Conservation (phyloP, 2,888 invertebrate species). For the Drosophila tanythrix region DNA sequence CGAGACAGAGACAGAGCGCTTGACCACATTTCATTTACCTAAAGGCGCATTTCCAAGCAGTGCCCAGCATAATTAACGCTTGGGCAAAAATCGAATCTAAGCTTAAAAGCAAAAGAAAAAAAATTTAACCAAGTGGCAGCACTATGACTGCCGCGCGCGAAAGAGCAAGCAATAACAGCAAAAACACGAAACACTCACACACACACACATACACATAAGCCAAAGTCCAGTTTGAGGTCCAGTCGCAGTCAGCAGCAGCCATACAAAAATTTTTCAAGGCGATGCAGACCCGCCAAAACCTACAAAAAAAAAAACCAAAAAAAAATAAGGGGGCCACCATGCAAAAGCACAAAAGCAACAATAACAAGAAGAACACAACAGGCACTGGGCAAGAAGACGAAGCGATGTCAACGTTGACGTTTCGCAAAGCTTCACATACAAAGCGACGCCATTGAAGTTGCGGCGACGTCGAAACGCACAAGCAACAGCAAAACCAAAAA, state of each 20-base stretch:
- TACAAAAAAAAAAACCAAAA: constrained; percentile 20
- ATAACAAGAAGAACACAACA: constrained; percentile 37
- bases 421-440: constrained; percentile 51
- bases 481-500: constrained; percentile 43
- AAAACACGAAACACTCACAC: constrained; percentile 13
- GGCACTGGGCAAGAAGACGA: constrained; percentile 66
- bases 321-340: constrained; percentile 51
- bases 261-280: constrained; percentile 77
- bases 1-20: constrained; percentile 25
- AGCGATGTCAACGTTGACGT: constrained; percentile 73
- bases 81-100: constrained; percentile 76
- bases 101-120: constrained; percentile 49
- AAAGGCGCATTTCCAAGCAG: constrained; percentile 56
- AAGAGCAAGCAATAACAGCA: constrained; percentile 44
- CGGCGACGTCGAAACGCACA: constrained; percentile 59
- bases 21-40: constrained; percentile 61
- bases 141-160: constrained; percentile 40
- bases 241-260: constrained; percentile 64
- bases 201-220: constrained; percentile 23
- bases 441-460: constrained; percentile 74
- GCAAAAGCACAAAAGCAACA: constrained; percentile 50
- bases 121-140: constrained; percentile 64
- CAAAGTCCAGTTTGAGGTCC: constrained; percentile 66
- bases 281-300: constrained; percentile 76
- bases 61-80: constrained; percentile 75